These are phyloP conservation scores for Tenthredo mesomela DNA, from an alignment of 2,888 invertebrate species.

Conservation along the genomic window DNA sequence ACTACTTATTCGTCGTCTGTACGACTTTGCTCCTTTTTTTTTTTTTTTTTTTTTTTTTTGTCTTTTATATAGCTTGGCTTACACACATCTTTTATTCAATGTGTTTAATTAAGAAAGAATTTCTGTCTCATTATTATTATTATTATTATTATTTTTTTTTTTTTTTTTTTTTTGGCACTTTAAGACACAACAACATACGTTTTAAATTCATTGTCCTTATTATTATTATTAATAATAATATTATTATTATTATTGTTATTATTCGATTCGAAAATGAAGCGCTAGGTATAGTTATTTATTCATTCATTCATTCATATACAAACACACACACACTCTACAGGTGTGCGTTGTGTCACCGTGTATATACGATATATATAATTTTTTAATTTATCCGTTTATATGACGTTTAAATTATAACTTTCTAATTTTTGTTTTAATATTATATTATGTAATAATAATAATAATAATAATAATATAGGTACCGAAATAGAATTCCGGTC, in stretches of 20 bases:
- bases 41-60: neutral
- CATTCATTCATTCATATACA: conserved; percentile 9
- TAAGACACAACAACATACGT: neutral
- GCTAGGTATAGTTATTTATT: conserved; percentile 9
- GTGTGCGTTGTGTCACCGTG: neutral
- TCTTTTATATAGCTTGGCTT: neutral
- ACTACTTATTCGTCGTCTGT: conserved; percentile 19
- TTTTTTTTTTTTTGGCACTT: neutral
- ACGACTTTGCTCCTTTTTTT: neutral
- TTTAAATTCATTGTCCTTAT: conserved; percentile 16
- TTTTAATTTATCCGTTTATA: neutral
- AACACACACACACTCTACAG: neutral
- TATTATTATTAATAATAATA: neutral
- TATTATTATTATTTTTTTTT: neutral
- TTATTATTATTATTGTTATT: conserved; percentile 5
- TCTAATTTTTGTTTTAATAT: neutral
- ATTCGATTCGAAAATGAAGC: neutral
- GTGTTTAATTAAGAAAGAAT: neutral
- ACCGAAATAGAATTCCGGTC: conserved; percentile 3
- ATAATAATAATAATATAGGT: no score
- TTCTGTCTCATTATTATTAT: neutral
- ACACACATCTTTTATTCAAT: neutral
- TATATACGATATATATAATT: neutral
- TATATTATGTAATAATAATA: neutral
- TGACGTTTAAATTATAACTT: neutral